phyloP scores from a whole-genome alignment of 37 sponge, comb jelly and placozoan genomes.

The Chondrosia reniformis region DNA sequence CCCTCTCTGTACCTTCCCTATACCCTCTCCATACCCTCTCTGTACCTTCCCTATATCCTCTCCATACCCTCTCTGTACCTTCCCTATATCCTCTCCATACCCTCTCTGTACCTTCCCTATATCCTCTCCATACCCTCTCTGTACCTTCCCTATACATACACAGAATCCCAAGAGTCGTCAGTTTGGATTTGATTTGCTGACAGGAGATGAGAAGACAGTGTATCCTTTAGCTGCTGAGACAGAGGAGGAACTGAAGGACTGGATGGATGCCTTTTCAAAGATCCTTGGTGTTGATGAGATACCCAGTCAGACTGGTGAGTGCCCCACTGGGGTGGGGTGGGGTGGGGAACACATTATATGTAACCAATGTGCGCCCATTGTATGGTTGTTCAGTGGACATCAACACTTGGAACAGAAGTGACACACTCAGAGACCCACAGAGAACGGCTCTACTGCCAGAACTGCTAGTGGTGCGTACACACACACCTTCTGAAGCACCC shows the following conservation, averaged over 20 bases:
- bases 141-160: too few species aligned
- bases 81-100: too few species aligned
- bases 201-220: conserved; percentile 49
- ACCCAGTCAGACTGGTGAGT: conserved; percentile 24
- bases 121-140: too few species aligned
- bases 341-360: not conserved
- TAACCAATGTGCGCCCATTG: too few species aligned
- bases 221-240: conserved; percentile 57
- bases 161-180: conserved; percentile 46
- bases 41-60: too few species aligned
- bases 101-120: too few species aligned
- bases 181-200: conserved; percentile 61
- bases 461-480: not conserved
- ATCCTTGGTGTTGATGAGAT: conserved; percentile 46
- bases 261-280: conserved; percentile 47
- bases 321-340: not conserved
- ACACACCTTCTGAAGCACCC: not conserved
- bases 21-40: too few species aligned
- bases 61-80: too few species aligned
- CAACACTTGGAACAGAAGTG: not conserved
- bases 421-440: conserved; percentile 11
- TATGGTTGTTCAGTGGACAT: too few species aligned
- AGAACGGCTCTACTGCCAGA: not conserved
- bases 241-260: conserved; percentile 65
- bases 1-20: not conserved